phyloP scores from a whole-genome alignment of 2,888 invertebrate genomes.

The Apamea anceps region DNA sequence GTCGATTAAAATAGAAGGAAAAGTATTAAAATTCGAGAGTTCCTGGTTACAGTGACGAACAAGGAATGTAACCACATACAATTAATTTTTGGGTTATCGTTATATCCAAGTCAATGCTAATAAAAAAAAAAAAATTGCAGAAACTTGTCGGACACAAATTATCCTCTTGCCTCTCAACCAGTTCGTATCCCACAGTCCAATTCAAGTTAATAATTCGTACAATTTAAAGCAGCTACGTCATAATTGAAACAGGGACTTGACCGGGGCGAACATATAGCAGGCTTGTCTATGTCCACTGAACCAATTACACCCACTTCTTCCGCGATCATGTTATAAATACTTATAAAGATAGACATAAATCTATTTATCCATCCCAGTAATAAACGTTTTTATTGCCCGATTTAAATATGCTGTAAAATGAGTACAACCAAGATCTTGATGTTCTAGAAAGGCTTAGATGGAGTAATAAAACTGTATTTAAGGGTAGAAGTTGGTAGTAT shows the following conservation, averaged over 20 bases:
- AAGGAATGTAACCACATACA: neutral
- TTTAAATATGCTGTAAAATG: conserved; percentile 38
- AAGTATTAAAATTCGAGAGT: conserved; percentile 16
- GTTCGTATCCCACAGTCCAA: conserved; percentile 53
- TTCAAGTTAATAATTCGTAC: conserved; percentile 50
- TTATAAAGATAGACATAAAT: conserved; percentile 55
- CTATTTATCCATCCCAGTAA: conserved; percentile 14
- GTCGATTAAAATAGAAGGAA: conserved; percentile 25
- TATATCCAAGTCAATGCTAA: neutral
- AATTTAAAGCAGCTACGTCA: conserved; percentile 46
- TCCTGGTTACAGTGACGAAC: conserved; percentile 25
- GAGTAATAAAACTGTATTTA: conserved; percentile 24
- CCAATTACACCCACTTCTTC: conserved; percentile 71
- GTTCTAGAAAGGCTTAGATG: conserved; percentile 27
- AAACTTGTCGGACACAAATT: neutral
- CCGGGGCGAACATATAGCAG: conserved; percentile 28
- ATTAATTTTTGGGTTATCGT: neutral
- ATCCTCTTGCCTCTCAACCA: conserved; percentile 10
- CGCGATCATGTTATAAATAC: conserved; percentile 42
- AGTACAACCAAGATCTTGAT: conserved; percentile 13
- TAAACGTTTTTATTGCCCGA: conserved; percentile 47
- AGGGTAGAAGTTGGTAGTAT: conserved; percentile 13
- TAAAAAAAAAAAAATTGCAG: neutral
- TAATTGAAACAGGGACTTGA: conserved; percentile 41
- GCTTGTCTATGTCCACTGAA: conserved; percentile 56